Percentiles rank a stretch among this genome's conserved stretches.
Evolutionary conservation across 2,797 vertebrate genomes (phyloP).

Genomic region (Peromyscus nudipes): DNA sequence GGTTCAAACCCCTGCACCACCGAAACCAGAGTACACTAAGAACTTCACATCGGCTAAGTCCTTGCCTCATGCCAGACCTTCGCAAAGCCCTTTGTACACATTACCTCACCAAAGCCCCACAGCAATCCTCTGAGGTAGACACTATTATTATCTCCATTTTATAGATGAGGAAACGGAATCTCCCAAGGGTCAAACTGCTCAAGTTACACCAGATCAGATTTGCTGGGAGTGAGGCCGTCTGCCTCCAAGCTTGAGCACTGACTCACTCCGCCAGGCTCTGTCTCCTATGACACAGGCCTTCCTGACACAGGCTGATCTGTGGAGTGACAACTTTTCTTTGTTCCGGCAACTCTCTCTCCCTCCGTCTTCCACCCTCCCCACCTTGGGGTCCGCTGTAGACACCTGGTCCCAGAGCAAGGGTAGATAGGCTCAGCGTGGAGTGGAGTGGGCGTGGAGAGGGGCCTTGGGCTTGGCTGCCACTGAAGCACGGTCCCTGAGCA

Average conservation of each 20-base stretch:
- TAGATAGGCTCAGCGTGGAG: neutral
- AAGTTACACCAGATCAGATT: too few species aligned
- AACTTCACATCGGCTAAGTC: neutral
- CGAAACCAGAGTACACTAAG: neutral
- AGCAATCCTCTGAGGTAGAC: neutral
- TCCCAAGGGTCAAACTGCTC: neutral
- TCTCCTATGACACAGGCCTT: neutral
- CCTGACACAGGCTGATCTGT: rapidly evolving
- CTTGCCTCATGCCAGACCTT: neutral
- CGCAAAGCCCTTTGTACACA: neutral
- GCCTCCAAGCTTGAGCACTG: neutral
- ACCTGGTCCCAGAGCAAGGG: constrained; percentile 45
- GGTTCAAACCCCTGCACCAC: neutral
- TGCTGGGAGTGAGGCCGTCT: neutral
- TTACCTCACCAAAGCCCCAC: neutral
- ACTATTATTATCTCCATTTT: neutral
- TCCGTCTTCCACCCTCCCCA: rapidly evolving
- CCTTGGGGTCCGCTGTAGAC: constrained; percentile 5
- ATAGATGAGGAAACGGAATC: constrained; percentile 13
- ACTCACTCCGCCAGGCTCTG: rapidly evolving
- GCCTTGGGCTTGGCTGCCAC: neutral
- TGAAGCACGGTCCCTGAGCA: neutral
- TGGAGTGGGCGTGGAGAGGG: neutral
- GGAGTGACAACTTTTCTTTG: neutral
- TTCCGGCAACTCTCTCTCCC: neutral